Evolutionary conservation across 1,140 invertebrate species (phyloP).

Genomic region (Phortica variegata): DNA sequence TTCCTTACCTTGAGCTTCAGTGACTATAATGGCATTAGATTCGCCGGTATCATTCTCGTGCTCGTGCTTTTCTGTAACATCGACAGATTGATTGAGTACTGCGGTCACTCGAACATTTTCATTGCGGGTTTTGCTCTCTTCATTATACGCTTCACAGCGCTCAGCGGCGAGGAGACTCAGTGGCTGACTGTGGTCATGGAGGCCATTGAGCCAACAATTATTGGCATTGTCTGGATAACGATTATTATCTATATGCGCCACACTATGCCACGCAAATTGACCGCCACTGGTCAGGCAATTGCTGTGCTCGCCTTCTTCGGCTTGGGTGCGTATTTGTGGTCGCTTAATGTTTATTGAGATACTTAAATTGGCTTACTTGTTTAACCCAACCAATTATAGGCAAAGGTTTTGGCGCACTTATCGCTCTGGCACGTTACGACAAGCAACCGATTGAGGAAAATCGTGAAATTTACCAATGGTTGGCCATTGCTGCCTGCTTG

Average conservation of each 20-base stretch:
- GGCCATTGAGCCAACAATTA: slow-evolving; percentile 75
- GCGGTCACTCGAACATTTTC: slow-evolving; percentile 80
- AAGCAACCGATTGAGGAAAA: slow-evolving; percentile 29
- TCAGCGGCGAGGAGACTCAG: slow-evolving; percentile 65
- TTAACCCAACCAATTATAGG: slow-evolving; percentile 61
- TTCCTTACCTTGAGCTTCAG: slow-evolving; percentile 67
- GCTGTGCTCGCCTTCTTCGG: slow-evolving; percentile 81
- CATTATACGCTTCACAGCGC: slow-evolving; percentile 71
- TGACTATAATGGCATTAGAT: slow-evolving; percentile 29
- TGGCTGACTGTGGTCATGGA: slow-evolving; percentile 72
- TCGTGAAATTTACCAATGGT: slow-evolving; percentile 61
- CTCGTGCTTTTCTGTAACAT: slow-evolving; percentile 73
- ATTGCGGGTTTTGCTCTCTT: slow-evolving; percentile 78
- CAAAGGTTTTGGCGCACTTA: slow-evolving; percentile 66
- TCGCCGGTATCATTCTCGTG: slow-evolving; percentile 62
- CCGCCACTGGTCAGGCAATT: slow-evolving; percentile 78
- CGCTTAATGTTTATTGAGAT: not conserved
- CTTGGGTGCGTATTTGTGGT: slow-evolving; percentile 59
- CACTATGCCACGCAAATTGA: slow-evolving; percentile 75
- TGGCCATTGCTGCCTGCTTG: slow-evolving; percentile 66
- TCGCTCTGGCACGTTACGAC: slow-evolving; percentile 61
- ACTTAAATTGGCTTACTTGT: not conserved
- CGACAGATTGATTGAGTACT: slow-evolving; percentile 79
- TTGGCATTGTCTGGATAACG: slow-evolving; percentile 82
- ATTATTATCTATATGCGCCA: slow-evolving; percentile 79